A percentile compares a stretch with the other conserved stretches of the same genome.
Conservation (phyloP, 2,888 invertebrate genomes). For the Drosophila pseudotakahashii region DNA sequence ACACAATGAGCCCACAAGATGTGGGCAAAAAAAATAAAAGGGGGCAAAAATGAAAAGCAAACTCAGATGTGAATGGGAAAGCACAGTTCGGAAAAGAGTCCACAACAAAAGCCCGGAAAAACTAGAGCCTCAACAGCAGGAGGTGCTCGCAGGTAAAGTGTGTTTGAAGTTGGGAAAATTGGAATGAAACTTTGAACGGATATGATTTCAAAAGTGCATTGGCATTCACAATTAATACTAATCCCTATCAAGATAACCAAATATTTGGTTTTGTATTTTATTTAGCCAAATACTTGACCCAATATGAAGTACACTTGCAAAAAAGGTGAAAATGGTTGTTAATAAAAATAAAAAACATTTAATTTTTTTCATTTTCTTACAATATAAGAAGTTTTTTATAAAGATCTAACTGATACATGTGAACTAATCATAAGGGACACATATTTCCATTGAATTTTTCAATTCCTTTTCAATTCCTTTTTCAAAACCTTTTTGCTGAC, state of each 20-base stretch:
- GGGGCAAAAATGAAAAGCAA: constrained; percentile 50
- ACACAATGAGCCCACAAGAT: constrained; percentile 48
- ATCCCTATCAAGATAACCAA: too few species aligned
- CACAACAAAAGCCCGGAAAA: constrained; percentile 20
- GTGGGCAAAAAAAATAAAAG: constrained; percentile 22
- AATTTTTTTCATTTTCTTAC: too few species aligned
- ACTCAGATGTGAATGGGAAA: constrained; percentile 61
- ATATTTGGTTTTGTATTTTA: neutral
- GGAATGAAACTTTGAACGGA: neutral
- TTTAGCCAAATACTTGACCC: neutral
- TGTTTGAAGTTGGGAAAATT: constrained; percentile 10
- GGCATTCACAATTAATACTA: neutral
- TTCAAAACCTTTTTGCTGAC: too few species aligned
- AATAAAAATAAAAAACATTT: too few species aligned
- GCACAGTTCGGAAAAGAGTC: constrained; percentile 34
- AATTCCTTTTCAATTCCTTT: too few species aligned
- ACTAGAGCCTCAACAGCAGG: constrained; percentile 7
- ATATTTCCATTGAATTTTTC: too few species aligned
- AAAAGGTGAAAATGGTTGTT: neutral
- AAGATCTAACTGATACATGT: too few species aligned
- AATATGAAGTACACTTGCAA: neutral
- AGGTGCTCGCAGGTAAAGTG: constrained; percentile 19
- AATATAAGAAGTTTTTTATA: too few species aligned
- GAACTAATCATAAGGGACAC: too few species aligned
- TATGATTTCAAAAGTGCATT: neutral